phyloP scores from a whole-genome alignment of 2,113 vertebrate genomes.

The Nematolebias whitei region DNA sequence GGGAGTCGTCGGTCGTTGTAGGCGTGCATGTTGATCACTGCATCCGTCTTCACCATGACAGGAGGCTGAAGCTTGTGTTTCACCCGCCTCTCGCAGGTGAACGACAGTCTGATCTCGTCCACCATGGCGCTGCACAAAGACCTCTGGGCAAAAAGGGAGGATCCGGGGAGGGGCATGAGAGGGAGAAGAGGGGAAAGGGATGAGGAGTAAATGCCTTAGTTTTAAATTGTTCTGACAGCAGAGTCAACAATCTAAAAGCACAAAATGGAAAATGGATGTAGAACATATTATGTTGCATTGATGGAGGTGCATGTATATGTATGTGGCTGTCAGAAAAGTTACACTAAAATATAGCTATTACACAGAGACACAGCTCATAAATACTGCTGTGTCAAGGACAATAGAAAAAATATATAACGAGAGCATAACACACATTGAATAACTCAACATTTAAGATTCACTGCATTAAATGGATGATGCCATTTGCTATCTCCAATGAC shows the following conservation, averaged over 20 bases:
- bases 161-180: constrained; percentile 57
- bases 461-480: constrained; percentile 44
- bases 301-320: constrained; percentile 12
- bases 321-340: constrained; percentile 50
- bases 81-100: constrained; percentile 95
- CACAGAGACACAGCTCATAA: constrained; percentile 25
- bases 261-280: constrained; percentile 48
- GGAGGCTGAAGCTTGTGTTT: constrained; percentile 91
- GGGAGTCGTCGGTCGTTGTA: constrained; percentile 98
- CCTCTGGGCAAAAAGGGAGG: constrained; percentile 86
- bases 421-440: constrained; percentile 32
- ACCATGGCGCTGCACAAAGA: constrained; percentile 97
- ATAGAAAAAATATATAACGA: constrained; percentile 13
- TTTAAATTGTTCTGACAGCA: constrained; percentile 71
- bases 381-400: constrained; percentile 39
- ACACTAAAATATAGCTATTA: constrained; percentile 19
- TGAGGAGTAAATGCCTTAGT: constrained; percentile 77
- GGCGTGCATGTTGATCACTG: constrained; percentile 98
- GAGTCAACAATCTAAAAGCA: constrained; percentile 50
- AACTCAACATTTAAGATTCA: constrained; percentile 43
- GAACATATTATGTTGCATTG: constrained; percentile 28
- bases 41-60: constrained; percentile 90
- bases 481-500: constrained; percentile 63
- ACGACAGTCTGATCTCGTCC: constrained; percentile 95
- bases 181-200: constrained; percentile 53